Base-by-base conservation (phyloP, 1,140 invertebrate species). In the Drosophila punjabiensis region DNA sequence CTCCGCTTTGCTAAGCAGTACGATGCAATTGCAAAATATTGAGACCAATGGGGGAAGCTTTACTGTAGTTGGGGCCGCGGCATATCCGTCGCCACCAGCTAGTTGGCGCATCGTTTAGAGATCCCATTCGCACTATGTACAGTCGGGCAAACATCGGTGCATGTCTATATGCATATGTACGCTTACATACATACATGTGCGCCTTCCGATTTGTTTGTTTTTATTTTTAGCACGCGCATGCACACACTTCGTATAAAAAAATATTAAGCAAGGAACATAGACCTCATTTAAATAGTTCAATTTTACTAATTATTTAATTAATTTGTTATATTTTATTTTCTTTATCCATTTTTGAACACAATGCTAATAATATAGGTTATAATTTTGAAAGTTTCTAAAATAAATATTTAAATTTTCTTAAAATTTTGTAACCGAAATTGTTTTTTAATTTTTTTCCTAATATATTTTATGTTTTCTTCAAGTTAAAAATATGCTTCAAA, bases 101-200 rank as follows among this genome's bases (percentile, higher is more conserved):
- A 80, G 61, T 74, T 80, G 67, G 76, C 76, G 76, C 76, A 79
- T 70, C 76, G 59, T 71, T 71, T 71, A 71, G 50, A 71, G 50
- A 60, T 74, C 70, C 70, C 70, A 73, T 73, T 74, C 70, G 68
- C 76, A 79, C 76, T 63, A 76, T 68, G 60, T 70, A 66, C 63
- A 70, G 50, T 79, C 65, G 64, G 58, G 60, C 74, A 78, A 53
- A 62, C 58, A 79, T 52, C 28, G 48, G 41, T 62, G 61, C 55
- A 56, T 50, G 30, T 70, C 37, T 32, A 61, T 53, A 61, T 70
- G 35, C 37, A 50, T 64, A 32, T 33, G 5, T 59, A 53, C 37
- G 58, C 59, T 59, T 55, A 56, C 35, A 75, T 75, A 48, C 33
- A 70, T 78, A 78, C 45, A 76, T 66, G 32, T 70, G 60, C 68